phyloP scores from a whole-genome alignment of 1,140 invertebrate genomes.

The Nasonia giraulti region DNA sequence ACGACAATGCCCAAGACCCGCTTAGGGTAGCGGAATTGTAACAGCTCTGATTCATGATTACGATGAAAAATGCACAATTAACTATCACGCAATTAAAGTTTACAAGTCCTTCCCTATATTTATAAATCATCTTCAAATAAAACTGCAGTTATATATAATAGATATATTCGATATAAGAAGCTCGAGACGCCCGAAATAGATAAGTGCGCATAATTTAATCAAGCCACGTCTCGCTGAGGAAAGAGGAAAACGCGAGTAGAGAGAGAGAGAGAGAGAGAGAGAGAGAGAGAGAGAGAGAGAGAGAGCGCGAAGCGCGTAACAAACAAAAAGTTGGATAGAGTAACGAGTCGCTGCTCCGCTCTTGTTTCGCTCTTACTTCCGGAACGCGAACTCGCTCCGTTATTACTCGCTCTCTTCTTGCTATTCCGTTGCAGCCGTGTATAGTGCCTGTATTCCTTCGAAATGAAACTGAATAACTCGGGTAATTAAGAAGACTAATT shows the following conservation, averaged over 20 bases:
- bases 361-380: not conserved
- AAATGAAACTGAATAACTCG: not conserved
- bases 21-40: too few relatives aligned
- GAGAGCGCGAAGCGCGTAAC: not conserved
- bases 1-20: too few relatives aligned
- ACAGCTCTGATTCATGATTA: too few relatives aligned
- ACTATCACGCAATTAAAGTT: too few relatives aligned
- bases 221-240: not conserved
- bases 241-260: not conserved
- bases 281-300: not conserved
- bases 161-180: not conserved
- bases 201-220: constrained; percentile 6
- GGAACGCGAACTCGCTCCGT: not conserved
- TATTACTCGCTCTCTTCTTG: not conserved
- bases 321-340: constrained; percentile 23
- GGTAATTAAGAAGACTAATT: constrained; percentile 33
- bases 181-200: not conserved
- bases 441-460: not conserved
- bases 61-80: too few relatives aligned
- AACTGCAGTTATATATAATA: not conserved
- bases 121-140: not conserved
- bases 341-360: not conserved
- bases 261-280: not conserved
- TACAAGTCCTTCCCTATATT: not conserved
- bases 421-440: not conserved